Evolutionary conservation across 1,140 invertebrate genomes (phyloP).

Genomic region (Eueides isabella): DNA sequence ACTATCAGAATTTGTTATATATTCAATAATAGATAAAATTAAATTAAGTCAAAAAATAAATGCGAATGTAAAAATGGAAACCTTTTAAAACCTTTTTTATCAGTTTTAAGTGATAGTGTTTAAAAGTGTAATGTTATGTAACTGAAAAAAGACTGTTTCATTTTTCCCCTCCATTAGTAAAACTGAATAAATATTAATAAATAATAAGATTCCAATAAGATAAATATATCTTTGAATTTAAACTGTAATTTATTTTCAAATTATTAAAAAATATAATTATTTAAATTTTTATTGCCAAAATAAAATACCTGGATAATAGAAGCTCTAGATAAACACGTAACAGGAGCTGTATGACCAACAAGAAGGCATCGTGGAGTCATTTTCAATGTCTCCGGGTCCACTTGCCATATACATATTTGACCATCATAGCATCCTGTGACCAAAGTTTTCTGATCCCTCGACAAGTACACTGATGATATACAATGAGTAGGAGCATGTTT

Average conservation of each 20-base stretch:
- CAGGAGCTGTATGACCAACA: constrained; percentile 96
- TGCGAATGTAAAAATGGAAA: background rate
- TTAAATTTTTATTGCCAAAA: background rate
- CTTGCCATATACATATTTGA: constrained; percentile 97
- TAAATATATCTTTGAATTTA: background rate
- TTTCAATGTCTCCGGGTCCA: constrained; percentile 92
- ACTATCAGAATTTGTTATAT: too few species aligned
- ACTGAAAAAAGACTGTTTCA: background rate
- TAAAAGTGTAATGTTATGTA: background rate
- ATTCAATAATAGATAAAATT: too few species aligned
- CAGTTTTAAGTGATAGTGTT: background rate
- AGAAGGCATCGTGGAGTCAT: constrained; percentile 97
- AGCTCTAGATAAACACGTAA: constrained; percentile 94
- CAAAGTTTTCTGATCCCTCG: constrained; percentile 95
- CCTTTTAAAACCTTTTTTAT: background rate
- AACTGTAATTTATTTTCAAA: background rate
- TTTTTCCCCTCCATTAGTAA: background rate
- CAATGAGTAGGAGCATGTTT: constrained; percentile 97
- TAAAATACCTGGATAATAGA: constrained; percentile 85
- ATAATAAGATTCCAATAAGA: constrained; percentile 9
- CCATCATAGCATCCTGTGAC: constrained; percentile 99
- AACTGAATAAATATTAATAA: background rate
- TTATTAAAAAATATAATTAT: background rate
- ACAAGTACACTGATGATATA: constrained; percentile 96
- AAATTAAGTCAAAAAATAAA: background rate